phyloP scores from a whole-genome alignment of 2,113 vertebrate genomes.

The Leiothrix lutea region DNA sequence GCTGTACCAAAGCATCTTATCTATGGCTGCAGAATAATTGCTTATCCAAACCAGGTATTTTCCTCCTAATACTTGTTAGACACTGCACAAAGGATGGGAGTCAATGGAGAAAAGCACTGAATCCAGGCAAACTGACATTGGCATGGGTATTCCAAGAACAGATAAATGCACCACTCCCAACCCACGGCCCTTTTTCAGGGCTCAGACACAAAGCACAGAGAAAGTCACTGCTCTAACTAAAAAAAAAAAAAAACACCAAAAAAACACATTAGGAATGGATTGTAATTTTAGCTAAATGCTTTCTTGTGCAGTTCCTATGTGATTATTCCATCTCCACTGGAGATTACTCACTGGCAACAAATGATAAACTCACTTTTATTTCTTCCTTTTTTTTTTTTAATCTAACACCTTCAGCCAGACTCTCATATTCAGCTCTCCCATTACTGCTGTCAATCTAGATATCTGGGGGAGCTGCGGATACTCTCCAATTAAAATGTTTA shows the following conservation, averaged over 20 bases:
- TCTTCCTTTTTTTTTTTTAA: neutral
- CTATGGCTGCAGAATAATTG: neutral
- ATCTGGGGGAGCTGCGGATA: neutral
- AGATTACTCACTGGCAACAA: neutral
- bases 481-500: neutral
- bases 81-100: neutral
- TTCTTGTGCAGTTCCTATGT: neutral
- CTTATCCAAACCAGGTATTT: neutral
- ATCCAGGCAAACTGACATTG: neutral
- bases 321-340: neutral
- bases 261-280: neutral
- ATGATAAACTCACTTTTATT: neutral
- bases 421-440: neutral
- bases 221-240: neutral
- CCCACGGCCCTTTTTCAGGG: rapidly evolving
- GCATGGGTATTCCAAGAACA: neutral
- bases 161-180: rapidly evolving
- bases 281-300: neutral
- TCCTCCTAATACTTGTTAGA: neutral
- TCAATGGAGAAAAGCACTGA: neutral
- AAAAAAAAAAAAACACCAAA: neutral
- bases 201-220: neutral
- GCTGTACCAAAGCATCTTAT: neutral
- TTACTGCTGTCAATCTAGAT: neutral
- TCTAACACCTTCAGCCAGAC: neutral